Evolutionary conservation across 1,140 invertebrate genomes (phyloP).

Genomic region (Mamestra configurata): DNA sequence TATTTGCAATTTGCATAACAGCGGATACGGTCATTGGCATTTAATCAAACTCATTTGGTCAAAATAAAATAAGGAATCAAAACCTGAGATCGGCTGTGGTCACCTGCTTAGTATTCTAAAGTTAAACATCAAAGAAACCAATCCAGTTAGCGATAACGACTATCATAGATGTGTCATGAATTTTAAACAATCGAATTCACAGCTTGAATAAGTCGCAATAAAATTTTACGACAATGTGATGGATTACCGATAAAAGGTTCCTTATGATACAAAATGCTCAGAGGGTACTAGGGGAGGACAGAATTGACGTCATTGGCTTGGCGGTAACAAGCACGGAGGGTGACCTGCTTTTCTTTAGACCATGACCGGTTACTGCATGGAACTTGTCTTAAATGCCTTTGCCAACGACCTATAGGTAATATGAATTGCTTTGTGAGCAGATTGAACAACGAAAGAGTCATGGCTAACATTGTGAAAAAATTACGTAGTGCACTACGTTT

Average conservation of each 20-base stretch:
- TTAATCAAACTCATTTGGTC: not conserved
- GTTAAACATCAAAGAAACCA: not conserved
- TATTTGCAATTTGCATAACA: too few species aligned
- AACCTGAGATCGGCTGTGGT: not conserved
- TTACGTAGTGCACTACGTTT: too few species aligned
- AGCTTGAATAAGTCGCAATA: not conserved
- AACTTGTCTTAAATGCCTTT: not conserved
- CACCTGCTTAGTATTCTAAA: slow-evolving; percentile 1
- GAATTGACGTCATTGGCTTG: slow-evolving; percentile 18
- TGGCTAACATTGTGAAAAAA: too few species aligned
- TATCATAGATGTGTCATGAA: not conserved
- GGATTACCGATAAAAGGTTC: not conserved
- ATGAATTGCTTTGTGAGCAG: not conserved
- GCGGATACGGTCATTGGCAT: too few species aligned
- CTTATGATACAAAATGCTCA: not conserved
- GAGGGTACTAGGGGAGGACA: not conserved
- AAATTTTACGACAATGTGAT: not conserved
- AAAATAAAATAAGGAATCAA: not conserved
- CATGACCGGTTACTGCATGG: slow-evolving; percentile 23
- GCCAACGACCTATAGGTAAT: not conserved
- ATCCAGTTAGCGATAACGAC: not conserved
- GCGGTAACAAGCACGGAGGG: slow-evolving; percentile 19
- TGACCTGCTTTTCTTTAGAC: slow-evolving; percentile 17
- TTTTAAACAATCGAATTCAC: not conserved
- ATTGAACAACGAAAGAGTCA: not conserved